A percentile compares a stretch with the other conserved stretches of the same genome.
phyloP scores from a whole-genome alignment of 2,888 invertebrate genomes.

The Drosophila yooni region DNA sequence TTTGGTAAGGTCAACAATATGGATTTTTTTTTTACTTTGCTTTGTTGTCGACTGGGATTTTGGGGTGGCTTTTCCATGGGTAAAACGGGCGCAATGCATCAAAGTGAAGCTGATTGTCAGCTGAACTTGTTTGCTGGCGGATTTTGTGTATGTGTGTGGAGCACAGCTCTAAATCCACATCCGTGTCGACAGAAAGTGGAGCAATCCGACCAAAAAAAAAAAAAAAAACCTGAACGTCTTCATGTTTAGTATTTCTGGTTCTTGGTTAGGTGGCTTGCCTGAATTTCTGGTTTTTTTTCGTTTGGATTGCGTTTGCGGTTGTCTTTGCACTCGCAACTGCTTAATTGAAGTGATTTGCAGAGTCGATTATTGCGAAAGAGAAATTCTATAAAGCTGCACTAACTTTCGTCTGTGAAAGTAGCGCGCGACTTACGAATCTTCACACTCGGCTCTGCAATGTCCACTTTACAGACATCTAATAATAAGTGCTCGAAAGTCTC shows the following conservation, averaged over 20 bases:
- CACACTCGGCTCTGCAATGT: constrained; percentile 14
- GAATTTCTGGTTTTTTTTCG: constrained; percentile 37
- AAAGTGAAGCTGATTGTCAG: constrained; percentile 74
- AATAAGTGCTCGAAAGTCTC: constrained; percentile 54
- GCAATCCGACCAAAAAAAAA: constrained; percentile 37
- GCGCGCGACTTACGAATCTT: constrained; percentile 29
- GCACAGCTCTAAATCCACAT: constrained; percentile 65
- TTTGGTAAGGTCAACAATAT: constrained; percentile 54
- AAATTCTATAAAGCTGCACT: constrained; percentile 66
- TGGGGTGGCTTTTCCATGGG: constrained; percentile 46
- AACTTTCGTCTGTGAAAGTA: constrained; percentile 77
- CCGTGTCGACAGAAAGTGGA: constrained; percentile 75
- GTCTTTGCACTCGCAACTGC: constrained; percentile 58
- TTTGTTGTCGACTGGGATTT: constrained; percentile 6
- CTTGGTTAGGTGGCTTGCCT: constrained; percentile 40
- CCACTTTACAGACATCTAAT: constrained; percentile 47
- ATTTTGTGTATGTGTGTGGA: constrained; percentile 47
- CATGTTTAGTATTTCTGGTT: constrained; percentile 64
- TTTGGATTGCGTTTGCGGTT: constrained; percentile 24
- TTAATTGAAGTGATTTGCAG: constrained; percentile 77
- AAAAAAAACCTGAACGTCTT: constrained; percentile 63
- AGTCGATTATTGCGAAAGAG: constrained; percentile 80
- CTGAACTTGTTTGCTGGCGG: constrained; percentile 71
- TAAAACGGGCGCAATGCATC: constrained; percentile 45
- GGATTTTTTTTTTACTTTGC: constrained; percentile 7